phyloP scores from a whole-genome alignment of 1,140 invertebrate genomes.

The Macrobrachium rosenbergii region DNA sequence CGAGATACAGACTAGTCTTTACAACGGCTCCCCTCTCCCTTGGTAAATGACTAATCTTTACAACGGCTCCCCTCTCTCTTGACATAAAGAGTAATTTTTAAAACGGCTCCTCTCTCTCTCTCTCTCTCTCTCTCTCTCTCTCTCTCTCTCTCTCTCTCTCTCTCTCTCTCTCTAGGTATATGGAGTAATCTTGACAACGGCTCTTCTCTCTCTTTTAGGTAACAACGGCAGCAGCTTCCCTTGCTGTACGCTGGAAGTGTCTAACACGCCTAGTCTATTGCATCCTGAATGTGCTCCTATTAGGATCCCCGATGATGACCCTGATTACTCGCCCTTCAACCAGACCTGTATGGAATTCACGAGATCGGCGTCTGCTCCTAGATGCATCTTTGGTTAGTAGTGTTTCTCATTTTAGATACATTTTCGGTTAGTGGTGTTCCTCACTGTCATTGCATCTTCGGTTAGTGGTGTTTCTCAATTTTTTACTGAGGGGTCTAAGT shows the following conservation, averaged over 20 bases:
- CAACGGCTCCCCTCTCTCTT: neutral
- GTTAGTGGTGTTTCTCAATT: constrained; percentile 41
- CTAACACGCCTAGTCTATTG: neutral
- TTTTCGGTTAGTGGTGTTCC: neutral
- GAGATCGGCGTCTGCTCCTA: constrained; percentile 80
- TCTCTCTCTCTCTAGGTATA: neutral
- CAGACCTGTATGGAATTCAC: constrained; percentile 83
- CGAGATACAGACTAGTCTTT: neutral
- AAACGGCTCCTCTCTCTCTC: neutral
- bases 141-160: neutral
- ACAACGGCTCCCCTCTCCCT: neutral
- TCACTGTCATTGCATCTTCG: constrained; percentile 71
- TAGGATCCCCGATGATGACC: constrained; percentile 79
- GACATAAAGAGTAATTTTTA: neutral
- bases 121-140: constrained; percentile 9
- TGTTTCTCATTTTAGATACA: neutral
- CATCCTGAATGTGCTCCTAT: constrained; percentile 89
- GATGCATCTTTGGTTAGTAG: constrained; percentile 73
- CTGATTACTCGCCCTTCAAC: constrained; percentile 75
- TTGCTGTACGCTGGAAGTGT: constrained; percentile 31
- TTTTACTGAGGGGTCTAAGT: too few species aligned
- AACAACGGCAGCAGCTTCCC: constrained; percentile 33
- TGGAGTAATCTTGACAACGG: neutral
- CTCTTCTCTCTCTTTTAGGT: constrained; percentile 15
- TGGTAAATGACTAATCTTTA: neutral